phyloP scores from a whole-genome alignment of 1,140 invertebrate genomes.

The Tetramorium simillimum region DNA sequence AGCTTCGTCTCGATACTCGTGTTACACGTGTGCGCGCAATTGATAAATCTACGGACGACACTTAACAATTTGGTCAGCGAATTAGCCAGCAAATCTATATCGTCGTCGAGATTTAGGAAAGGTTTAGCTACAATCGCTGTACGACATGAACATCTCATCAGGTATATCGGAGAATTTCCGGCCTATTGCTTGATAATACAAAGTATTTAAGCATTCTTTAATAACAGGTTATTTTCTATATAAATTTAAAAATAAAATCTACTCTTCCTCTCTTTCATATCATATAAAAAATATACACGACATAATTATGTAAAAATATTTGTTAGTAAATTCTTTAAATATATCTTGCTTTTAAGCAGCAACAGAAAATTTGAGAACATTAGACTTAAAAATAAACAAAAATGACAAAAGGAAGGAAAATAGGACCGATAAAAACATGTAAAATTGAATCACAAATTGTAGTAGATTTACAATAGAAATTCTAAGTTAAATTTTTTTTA shows the following conservation, averaged over 20 bases:
- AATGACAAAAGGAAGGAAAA: background rate
- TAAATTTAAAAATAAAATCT: background rate
- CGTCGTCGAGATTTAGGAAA: slow-evolving; percentile 17
- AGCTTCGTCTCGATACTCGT: slow-evolving; percentile 71
- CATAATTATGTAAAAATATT: background rate
- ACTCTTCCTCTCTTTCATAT: background rate
- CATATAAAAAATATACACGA: background rate
- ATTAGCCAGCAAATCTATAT: background rate
- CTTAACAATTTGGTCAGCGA: slow-evolving; percentile 41
- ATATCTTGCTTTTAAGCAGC: background rate
- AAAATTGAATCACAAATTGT: background rate
- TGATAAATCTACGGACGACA: slow-evolving; percentile 60
- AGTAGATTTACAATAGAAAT: background rate
- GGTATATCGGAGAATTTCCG: slow-evolving; percentile 25
- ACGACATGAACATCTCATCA: slow-evolving; percentile 71
- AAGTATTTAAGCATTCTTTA: background rate
- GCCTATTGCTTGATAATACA: background rate
- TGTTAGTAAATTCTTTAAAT: background rate
- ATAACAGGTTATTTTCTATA: background rate
- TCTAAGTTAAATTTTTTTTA: background rate
- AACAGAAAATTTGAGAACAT: background rate
- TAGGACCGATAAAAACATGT: background rate
- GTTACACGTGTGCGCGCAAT: slow-evolving; percentile 69
- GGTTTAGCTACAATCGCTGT: slow-evolving; percentile 52
- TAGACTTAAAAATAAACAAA: background rate